These are phyloP conservation scores for Chrysolina haemoptera DNA, from an alignment of 2,888 invertebrate genomes.

Conservation along the genomic window DNA sequence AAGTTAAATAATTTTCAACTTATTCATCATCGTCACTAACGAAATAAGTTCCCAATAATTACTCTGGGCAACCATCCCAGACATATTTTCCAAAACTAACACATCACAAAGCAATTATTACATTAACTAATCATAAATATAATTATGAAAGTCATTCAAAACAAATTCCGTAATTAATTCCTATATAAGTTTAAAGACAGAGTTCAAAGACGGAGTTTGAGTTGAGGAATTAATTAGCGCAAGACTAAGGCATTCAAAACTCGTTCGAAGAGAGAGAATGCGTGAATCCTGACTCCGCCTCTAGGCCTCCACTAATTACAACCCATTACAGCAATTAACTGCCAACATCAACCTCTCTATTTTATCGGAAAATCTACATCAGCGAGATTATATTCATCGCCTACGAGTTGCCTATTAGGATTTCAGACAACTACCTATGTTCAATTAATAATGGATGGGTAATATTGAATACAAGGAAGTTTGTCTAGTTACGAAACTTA, in stretches of 20 bases:
- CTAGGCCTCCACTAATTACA: slow-evolving; percentile 62
- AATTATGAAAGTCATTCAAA: slow-evolving; percentile 42
- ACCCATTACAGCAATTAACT: slow-evolving; percentile 66
- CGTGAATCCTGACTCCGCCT: slow-evolving; percentile 56
- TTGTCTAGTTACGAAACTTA: neutral
- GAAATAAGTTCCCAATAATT: neutral
- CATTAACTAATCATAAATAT: slow-evolving; percentile 37
- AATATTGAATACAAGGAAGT: slow-evolving; percentile 16
- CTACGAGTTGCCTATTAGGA: slow-evolving; percentile 16
- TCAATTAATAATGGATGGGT: slow-evolving; percentile 14
- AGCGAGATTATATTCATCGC: slow-evolving; percentile 22
- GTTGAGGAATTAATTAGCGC: slow-evolving; percentile 62
- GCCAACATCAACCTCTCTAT: slow-evolving; percentile 40
- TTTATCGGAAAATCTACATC: slow-evolving; percentile 28
- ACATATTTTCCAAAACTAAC: neutral
- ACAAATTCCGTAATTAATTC: slow-evolving; percentile 41
- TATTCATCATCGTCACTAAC: too few relatives aligned
- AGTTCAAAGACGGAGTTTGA: slow-evolving; percentile 43
- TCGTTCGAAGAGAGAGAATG: slow-evolving; percentile 52
- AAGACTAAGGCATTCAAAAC: slow-evolving; percentile 57
- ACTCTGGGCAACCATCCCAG: neutral
- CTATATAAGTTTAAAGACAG: slow-evolving; percentile 38
- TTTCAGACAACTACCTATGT: slow-evolving; percentile 21
- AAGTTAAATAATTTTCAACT: too few relatives aligned
- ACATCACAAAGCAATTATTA: slow-evolving; percentile 25